phyloP scores from a whole-genome alignment of 2,797 vertebrate species.

The Semotilus atromaculatus region DNA sequence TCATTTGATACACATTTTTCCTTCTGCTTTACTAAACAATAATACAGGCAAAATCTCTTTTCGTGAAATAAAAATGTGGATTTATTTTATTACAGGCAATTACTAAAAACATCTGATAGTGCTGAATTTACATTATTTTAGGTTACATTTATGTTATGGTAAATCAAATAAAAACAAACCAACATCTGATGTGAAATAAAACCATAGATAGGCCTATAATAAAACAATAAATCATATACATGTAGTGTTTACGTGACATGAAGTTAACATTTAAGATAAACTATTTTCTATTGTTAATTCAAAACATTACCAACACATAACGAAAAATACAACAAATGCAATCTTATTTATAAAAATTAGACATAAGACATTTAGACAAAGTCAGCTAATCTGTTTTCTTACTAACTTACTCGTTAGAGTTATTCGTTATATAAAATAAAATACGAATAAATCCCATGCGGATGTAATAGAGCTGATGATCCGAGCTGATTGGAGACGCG shows the following conservation, averaged over 20 bases:
- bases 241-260: neutral
- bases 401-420: neutral
- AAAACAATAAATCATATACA: neutral
- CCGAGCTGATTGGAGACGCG: slow-evolving; percentile 56
- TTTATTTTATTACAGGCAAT: neutral
- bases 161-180: neutral
- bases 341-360: neutral
- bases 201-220: neutral
- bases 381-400: neutral
- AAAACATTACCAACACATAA: neutral
- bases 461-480: slow-evolving; percentile 18
- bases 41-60: neutral
- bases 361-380: neutral
- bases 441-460: neutral
- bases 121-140: neutral
- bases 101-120: neutral
- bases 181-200: neutral
- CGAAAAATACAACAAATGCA: slow-evolving; percentile 5
- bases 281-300: slow-evolving; percentile 6
- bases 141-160: neutral
- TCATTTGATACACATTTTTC: neutral
- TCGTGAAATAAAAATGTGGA: neutral
- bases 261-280: neutral
- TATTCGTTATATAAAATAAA: neutral
- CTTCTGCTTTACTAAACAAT: neutral